A percentile compares a stretch with the other conserved stretches of the same genome.
These are phyloP conservation scores for Xyrichtys novacula DNA, from an alignment of 2,797 vertebrate species.

Conservation along the genomic window DNA sequence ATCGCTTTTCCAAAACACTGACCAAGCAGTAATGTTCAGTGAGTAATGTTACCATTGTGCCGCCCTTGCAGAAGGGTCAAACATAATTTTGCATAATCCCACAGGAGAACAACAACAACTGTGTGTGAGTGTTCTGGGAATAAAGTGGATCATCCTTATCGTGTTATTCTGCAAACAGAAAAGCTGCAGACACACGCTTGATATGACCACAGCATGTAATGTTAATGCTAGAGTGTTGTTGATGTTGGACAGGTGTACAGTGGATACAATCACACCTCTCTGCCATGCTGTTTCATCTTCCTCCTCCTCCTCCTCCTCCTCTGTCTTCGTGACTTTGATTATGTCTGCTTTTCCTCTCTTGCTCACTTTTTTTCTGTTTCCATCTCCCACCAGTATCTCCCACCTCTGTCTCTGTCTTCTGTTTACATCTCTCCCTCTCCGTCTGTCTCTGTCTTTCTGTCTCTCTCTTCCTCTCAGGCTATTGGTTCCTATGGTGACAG, in stretches of 20 bases:
- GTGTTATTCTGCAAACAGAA: neutral
- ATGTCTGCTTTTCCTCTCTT: constrained; percentile 36
- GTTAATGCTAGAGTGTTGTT: too few species aligned
- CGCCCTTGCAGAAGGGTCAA: constrained; percentile 55
- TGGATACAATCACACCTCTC: constrained; percentile 43
- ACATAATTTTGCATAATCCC: constrained; percentile 54
- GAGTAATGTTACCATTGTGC: constrained; percentile 49
- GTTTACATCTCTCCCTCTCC: constrained; percentile 50
- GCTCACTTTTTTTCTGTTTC: constrained; percentile 41
- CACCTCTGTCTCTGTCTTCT: constrained; percentile 46
- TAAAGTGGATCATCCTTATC: constrained; percentile 15
- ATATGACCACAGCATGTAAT: constrained; percentile 18
- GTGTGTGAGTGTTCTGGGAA: neutral
- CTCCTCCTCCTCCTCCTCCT: constrained; percentile 29
- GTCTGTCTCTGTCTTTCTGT: constrained; percentile 24
- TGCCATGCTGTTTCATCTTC: constrained; percentile 38
- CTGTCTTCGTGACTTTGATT: constrained; percentile 52
- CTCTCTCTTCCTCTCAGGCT: constrained; percentile 46
- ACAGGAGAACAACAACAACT: constrained; percentile 14
- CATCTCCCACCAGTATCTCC: constrained; percentile 19
- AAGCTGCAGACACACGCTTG: neutral
- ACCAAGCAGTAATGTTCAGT: constrained; percentile 58
- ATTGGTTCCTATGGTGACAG: constrained; percentile 78
- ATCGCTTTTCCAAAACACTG: constrained; percentile 58
- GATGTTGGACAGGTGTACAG: constrained; percentile 25